A percentile compares a stretch with the other conserved stretches of the same genome.
Evolutionary conservation across 2,888 invertebrate genomes (phyloP).

Genomic region (Heteromurus nitidus): DNA sequence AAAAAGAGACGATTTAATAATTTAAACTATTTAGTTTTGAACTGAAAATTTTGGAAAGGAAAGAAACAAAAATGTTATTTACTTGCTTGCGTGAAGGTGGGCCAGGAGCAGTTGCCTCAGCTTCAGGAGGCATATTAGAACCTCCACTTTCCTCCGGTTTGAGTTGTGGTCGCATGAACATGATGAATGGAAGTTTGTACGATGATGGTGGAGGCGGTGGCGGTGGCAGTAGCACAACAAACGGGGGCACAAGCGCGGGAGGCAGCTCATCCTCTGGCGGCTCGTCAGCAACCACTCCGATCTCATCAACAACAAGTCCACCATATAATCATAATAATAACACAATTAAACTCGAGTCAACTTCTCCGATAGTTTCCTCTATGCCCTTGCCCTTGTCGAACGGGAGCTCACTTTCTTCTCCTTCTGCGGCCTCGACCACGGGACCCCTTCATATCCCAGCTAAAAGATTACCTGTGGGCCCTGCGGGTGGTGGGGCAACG

Average conservation of each 20-base stretch:
- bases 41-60: conserved; percentile 21
- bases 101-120: conserved; percentile 70
- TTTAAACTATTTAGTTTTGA: too few relatives aligned
- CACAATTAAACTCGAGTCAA: conserved; percentile 69
- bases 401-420: conserved; percentile 68
- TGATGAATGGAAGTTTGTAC: conserved; percentile 73
- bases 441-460: conserved; percentile 73
- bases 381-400: conserved; percentile 66
- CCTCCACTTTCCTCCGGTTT: conserved; percentile 68
- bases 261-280: conserved; percentile 69
- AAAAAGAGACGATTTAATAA: conserved; percentile 12
- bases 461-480: conserved; percentile 66
- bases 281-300: conserved; percentile 71
- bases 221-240: conserved; percentile 26
- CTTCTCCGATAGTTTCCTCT: conserved; percentile 67
- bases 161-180: conserved; percentile 67
- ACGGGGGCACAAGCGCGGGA: conserved; percentile 60
- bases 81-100: conserved; percentile 74
- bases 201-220: conserved; percentile 70
- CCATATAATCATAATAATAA: conserved; percentile 69
- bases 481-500: conserved; percentile 63
- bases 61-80: conserved; percentile 71
- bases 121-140: conserved; percentile 70
- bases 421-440: conserved; percentile 53
- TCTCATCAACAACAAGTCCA: conserved; percentile 71